phyloP scores from a whole-genome alignment of 2,113 vertebrate genomes.

The Varanus salvator region DNA sequence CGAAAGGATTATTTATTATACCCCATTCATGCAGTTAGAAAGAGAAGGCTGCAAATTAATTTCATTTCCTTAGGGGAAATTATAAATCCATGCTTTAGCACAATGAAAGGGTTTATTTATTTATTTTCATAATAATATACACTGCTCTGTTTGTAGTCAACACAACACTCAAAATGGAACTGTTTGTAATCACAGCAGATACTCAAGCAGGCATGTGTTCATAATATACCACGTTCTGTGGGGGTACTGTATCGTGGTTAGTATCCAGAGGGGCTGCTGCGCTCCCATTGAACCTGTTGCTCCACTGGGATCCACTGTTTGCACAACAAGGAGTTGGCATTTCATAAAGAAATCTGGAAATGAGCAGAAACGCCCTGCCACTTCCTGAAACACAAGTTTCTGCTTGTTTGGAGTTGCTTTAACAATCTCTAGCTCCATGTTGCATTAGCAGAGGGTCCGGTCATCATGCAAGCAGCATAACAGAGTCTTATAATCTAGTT shows the following conservation, averaged over 20 bases:
- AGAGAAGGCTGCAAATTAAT: slow-evolving; percentile 66
- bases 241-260: too few species aligned
- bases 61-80: slow-evolving; percentile 68
- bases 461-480: too few species aligned
- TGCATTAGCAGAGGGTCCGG: too few species aligned
- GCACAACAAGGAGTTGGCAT: too few species aligned
- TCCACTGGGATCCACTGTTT: too few species aligned
- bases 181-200: slow-evolving; percentile 20
- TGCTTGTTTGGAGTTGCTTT: too few species aligned
- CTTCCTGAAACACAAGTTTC: too few species aligned
- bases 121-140: slow-evolving; percentile 26
- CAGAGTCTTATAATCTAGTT: background rate
- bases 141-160: slow-evolving; percentile 17
- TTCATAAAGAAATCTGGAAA: too few species aligned
- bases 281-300: too few species aligned
- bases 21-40: slow-evolving; percentile 34
- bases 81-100: slow-evolving; percentile 51
- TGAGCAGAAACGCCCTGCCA: too few species aligned
- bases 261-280: too few species aligned
- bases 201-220: background rate
- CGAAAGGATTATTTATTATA: slow-evolving; percentile 66
- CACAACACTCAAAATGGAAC: background rate
- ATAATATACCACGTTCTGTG: background rate
- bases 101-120: slow-evolving; percentile 43
- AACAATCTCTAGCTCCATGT: too few species aligned